Evolutionary conservation across 1,140 invertebrate species (phyloP).

Genomic region (Contarinia nasturtii): DNA sequence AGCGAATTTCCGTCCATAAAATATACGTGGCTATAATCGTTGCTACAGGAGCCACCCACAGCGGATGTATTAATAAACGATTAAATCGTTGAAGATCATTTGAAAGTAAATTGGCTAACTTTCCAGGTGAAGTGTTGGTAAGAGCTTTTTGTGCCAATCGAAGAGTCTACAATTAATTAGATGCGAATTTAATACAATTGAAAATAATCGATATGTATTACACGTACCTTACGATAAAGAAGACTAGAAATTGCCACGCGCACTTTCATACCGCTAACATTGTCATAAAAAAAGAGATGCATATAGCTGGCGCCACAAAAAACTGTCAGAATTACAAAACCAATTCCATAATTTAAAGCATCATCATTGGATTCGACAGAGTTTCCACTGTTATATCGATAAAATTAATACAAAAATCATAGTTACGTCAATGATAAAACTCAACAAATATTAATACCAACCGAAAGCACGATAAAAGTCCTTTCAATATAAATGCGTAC

Average conservation of each 20-base stretch:
- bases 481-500: background rate
- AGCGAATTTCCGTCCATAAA: slow-evolving; percentile 40
- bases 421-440: background rate
- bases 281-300: slow-evolving; percentile 33
- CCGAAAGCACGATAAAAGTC: background rate
- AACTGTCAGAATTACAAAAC: slow-evolving; percentile 27
- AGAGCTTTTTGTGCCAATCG: slow-evolving; percentile 38
- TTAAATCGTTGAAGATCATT: slow-evolving; percentile 55
- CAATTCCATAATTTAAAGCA: slow-evolving; percentile 30
- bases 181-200: too few species aligned
- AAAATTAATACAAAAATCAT: background rate
- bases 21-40: slow-evolving; percentile 39
- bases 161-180: slow-evolving; percentile 25
- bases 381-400: background rate
- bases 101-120: slow-evolving; percentile 65
- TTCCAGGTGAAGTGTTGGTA: slow-evolving; percentile 52
- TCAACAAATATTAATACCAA: background rate
- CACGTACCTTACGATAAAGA: slow-evolving; percentile 39
- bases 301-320: slow-evolving; percentile 29
- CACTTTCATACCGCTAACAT: slow-evolving; percentile 36
- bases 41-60: slow-evolving; percentile 45
- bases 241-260: slow-evolving; percentile 37
- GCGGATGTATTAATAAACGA: slow-evolving; percentile 33
- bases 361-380: slow-evolving; percentile 5
- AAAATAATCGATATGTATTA: slow-evolving; percentile 47